These are phyloP conservation scores for Ammodytes dubius DNA, from an alignment of 2,113 vertebrate genomes.

Conservation along the genomic window DNA sequence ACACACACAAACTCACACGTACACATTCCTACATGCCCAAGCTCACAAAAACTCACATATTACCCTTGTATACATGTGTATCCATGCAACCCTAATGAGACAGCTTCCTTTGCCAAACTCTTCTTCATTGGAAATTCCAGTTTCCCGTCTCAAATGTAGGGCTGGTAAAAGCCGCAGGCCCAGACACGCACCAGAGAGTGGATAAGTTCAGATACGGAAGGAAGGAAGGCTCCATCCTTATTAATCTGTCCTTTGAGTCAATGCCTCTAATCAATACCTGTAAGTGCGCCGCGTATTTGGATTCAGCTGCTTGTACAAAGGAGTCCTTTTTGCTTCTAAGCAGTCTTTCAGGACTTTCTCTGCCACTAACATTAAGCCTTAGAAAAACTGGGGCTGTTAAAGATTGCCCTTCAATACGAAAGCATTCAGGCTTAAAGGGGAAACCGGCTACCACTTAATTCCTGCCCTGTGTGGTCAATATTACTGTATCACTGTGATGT, in stretches of 20 bases:
- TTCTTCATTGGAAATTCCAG: slow-evolving; percentile 54
- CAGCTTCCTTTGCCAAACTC: slow-evolving; percentile 14
- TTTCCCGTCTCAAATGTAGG: not conserved
- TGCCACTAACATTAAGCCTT: not conserved
- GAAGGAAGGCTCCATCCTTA: slow-evolving; percentile 32
- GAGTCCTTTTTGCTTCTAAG: slow-evolving; percentile 28
- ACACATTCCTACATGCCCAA: not conserved
- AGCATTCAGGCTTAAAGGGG: not conserved
- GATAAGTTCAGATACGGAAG: slow-evolving; percentile 9
- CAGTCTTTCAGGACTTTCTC: slow-evolving; percentile 12
- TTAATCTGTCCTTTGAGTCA: slow-evolving; percentile 23
- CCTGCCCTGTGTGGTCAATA: slow-evolving; percentile 12
- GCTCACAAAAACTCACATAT: not conserved
- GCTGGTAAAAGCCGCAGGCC: slow-evolving; percentile 34
- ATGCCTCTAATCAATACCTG: slow-evolving; percentile 50
- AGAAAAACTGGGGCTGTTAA: not conserved
- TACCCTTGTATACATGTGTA: slow-evolving; percentile 3
- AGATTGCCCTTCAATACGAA: not conserved
- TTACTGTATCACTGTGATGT: slow-evolving; percentile 12
- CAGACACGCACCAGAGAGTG: slow-evolving; percentile 40
- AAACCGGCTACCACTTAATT: slow-evolving; percentile 9
- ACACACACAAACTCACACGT: not conserved
- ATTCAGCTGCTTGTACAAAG: slow-evolving; percentile 26
- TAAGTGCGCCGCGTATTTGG: slow-evolving; percentile 14
- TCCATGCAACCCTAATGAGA: slow-evolving; percentile 9